A percentile compares a stretch with the other conserved stretches of the same genome.
phyloP scores from a whole-genome alignment of 1,140 invertebrate species.

The Gonioctena quinquepunctata region DNA sequence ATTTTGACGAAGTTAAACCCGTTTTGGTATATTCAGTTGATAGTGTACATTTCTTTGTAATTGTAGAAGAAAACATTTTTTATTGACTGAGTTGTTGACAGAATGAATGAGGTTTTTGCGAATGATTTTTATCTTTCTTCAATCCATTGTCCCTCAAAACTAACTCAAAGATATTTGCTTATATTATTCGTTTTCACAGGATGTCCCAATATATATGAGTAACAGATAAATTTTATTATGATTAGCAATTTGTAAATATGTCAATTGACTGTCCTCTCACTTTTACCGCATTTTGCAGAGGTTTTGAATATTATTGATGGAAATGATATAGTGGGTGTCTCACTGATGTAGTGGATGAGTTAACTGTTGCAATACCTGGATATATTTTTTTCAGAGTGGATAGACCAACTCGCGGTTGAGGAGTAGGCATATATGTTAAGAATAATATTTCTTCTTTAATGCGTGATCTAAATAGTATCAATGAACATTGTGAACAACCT shows the following conservation, averaged over 20 bases:
- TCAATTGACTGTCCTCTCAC: background rate
- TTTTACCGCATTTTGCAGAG: background rate
- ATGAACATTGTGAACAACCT: constrained; percentile 1
- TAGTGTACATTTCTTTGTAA: too few species aligned
- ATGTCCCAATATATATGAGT: too few species aligned
- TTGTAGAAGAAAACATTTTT: too few species aligned
- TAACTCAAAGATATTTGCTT: too few species aligned
- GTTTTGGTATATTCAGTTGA: too few species aligned
- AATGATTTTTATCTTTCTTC: too few species aligned
- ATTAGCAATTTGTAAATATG: constrained; percentile 5
- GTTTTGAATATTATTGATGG: background rate
- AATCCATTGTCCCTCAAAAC: too few species aligned
- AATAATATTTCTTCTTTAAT: background rate
- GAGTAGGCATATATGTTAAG: constrained; percentile 6
- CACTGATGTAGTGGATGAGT: background rate
- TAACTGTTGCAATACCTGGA: background rate
- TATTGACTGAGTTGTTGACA: too few species aligned
- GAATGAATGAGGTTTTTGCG: too few species aligned
- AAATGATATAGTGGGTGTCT: constrained; percentile 9
- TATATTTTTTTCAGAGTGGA: constrained; percentile 8
- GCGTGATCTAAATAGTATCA: background rate
- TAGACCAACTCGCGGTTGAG: background rate
- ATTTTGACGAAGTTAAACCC: too few species aligned
- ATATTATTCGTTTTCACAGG: too few species aligned
- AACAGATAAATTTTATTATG: background rate